Base-by-base conservation (phyloP, 2,113 vertebrate species). In the Cyprinodon tularosa region DNA sequence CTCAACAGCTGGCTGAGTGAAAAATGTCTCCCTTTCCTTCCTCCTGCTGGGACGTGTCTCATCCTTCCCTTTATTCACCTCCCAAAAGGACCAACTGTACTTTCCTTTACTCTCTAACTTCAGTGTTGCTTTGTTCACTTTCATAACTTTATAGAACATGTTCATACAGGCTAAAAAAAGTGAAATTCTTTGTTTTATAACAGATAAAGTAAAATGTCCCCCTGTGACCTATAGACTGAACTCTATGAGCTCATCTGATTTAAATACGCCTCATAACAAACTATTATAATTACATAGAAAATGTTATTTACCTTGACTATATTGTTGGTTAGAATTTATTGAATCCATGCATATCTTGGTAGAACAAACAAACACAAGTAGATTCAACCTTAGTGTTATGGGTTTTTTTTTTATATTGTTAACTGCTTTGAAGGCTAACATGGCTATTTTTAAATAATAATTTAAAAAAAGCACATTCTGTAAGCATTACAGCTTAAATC, bases 41-140 rank as follows among this genome's bases (percentile, higher is more conserved):
- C 13, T 82, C 83, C 66, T 86, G 88, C 74, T 66, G 76, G 40
- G 63, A 89, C 84, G 48, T 71, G 81, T 48, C 85, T 76, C 22
- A 17, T 59, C 71, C 68, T 60, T 72, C 72, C 65, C 37, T 62
- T 42, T 38, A 6, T 45, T 80, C 68, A 45, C 53, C 64, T 74
- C 62, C 63, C 14, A 13, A 42, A 63, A 59, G 13, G 72, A 66
- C 12, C 12, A 69, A 37, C 8, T 17, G 44, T 50, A 62, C 20
- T 47, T 38, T 57, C 7, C 17, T 39, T n/a, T 71, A 36, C 10
- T 14, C 48, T 72, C 36, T 14, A 38, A 37, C n/a, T 12, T 38
- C 7, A 15, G 17, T 36, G 65, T n/a, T 60, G 38, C 44, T 22
- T 63, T 50, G 29, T 65, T 59, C 42, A 20, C 1, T n/a, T 22